Conservation (phyloP, 2,888 invertebrate genomes). For the Ypsolopha scabrella region DNA sequence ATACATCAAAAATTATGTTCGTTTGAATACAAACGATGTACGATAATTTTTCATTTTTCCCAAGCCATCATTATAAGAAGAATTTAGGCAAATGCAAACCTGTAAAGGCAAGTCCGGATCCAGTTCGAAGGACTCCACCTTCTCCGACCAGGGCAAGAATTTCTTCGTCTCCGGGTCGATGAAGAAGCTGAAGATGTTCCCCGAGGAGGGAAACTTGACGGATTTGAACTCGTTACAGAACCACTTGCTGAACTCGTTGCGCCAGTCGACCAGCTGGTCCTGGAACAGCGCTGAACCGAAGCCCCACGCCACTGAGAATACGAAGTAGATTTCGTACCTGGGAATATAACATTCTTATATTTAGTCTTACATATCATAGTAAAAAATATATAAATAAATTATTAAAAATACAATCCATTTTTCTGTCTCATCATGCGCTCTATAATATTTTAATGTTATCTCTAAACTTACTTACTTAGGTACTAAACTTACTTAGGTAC, state of each 20-base stretch:
- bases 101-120: slow-evolving; percentile 91
- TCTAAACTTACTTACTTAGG: too few relatives aligned
- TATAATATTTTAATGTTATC: too few relatives aligned
- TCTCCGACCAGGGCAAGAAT: slow-evolving; percentile 89
- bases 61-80: too few relatives aligned
- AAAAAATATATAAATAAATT: too few relatives aligned
- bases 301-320: slow-evolving; percentile 91
- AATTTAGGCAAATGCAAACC: slow-evolving; percentile 48
- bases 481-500: too few relatives aligned
- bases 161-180: slow-evolving; percentile 89
- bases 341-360: slow-evolving; percentile 3
- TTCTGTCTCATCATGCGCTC: too few relatives aligned
- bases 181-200: slow-evolving; percentile 90
- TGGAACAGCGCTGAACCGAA: slow-evolving; percentile 93
- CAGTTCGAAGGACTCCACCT: slow-evolving; percentile 81
- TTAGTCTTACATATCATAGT: too few relatives aligned
- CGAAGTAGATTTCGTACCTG: slow-evolving; percentile 92
- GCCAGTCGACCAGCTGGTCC: slow-evolving; percentile 92
- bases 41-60: too few relatives aligned
- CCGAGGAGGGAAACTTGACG: slow-evolving; percentile 86
- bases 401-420: too few relatives aligned
- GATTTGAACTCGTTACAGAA: slow-evolving; percentile 93
- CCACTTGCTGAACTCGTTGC: slow-evolving; percentile 96
- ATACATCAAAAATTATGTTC: too few relatives aligned
- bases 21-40: too few relatives aligned